Conservation (phyloP, 2,888 invertebrate genomes). For the Amblyteles armatorius region DNA sequence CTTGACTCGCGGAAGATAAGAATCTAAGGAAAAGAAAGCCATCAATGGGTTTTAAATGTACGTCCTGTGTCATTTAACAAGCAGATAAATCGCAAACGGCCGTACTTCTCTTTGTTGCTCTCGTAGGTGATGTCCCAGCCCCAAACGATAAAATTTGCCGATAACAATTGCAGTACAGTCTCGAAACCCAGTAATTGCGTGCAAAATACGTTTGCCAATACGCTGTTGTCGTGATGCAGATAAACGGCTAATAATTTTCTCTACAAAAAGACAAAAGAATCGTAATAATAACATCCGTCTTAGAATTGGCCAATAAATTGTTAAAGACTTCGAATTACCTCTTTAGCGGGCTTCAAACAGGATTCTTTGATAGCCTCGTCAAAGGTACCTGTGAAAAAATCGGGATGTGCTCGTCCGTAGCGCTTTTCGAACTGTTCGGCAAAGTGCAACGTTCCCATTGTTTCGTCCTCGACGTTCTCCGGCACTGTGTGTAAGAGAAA, state of each 20-base stretch:
- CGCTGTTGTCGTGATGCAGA: conserved; percentile 98
- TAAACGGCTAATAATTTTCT: conserved; percentile 97
- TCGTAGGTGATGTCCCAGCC: conserved; percentile 98
- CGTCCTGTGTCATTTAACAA: background rate
- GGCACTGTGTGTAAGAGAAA: conserved; percentile 88
- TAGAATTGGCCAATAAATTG: background rate
- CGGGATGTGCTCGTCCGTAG: conserved; percentile 94
- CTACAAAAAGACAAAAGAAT: conserved; percentile 85
- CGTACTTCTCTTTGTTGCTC: conserved; percentile 92
- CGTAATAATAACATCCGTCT: background rate
- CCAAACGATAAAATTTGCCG: conserved; percentile 96
- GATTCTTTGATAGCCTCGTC: conserved; percentile 97
- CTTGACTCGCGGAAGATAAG: conserved; percentile 90
- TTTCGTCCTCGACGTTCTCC: conserved; percentile 94
- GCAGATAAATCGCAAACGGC: background rate
- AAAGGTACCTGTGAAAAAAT: conserved; percentile 96
- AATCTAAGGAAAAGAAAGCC: conserved; percentile 86
- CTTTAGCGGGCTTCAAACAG: conserved; percentile 94
- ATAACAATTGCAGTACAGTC: conserved; percentile 94
- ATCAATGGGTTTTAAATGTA: background rate
- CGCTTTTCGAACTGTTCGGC: conserved; percentile 93
- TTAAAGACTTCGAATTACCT: conserved; percentile 85
- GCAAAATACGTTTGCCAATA: conserved; percentile 98
- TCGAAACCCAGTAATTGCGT: conserved; percentile 97
- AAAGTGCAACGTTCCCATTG: conserved; percentile 94